phyloP scores from a whole-genome alignment of 2,888 invertebrate species.

The Callosobruchus maculatus region DNA sequence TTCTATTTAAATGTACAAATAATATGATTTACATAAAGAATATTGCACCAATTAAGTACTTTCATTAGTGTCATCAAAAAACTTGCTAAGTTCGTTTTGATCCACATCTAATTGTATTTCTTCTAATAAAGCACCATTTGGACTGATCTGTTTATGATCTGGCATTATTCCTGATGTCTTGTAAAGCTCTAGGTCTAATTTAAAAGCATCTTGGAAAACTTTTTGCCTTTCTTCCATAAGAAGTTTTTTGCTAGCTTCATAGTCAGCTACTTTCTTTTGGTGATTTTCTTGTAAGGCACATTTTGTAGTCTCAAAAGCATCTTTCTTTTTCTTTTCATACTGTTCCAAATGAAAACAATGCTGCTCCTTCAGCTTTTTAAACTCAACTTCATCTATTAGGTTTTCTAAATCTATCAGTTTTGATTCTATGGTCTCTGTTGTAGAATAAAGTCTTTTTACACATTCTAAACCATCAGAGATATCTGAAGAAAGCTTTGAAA shows the following conservation, averaged over 20 bases:
- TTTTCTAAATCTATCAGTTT: conserved; percentile 64
- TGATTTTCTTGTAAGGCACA: conserved; percentile 57
- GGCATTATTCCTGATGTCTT: conserved; percentile 61
- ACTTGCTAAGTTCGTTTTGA: conserved; percentile 59
- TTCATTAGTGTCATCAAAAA: conserved; percentile 51
- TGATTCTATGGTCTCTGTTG: conserved; percentile 62
- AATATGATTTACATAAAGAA: background rate
- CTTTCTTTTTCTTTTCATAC: conserved; percentile 62
- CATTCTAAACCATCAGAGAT: conserved; percentile 54
- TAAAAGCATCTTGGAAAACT: conserved; percentile 67
- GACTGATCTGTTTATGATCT: conserved; percentile 30
- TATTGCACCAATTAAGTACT: background rate
- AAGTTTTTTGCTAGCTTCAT: conserved; percentile 56
- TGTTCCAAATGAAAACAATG: conserved; percentile 65
- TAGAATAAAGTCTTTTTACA: conserved; percentile 54
- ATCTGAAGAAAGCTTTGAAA: conserved; percentile 42
- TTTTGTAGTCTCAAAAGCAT: conserved; percentile 46
- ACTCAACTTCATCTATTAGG: conserved; percentile 64
- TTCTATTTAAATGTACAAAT: background rate
- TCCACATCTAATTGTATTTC: conserved; percentile 62
- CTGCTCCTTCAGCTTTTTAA: conserved; percentile 68
- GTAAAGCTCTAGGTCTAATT: conserved; percentile 62
- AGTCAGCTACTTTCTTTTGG: conserved; percentile 54
- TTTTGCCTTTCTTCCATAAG: conserved; percentile 63
- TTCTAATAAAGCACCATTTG: conserved; percentile 54